Conservation (phyloP, 2,888 invertebrate species). For the Nomada flava region DNA sequence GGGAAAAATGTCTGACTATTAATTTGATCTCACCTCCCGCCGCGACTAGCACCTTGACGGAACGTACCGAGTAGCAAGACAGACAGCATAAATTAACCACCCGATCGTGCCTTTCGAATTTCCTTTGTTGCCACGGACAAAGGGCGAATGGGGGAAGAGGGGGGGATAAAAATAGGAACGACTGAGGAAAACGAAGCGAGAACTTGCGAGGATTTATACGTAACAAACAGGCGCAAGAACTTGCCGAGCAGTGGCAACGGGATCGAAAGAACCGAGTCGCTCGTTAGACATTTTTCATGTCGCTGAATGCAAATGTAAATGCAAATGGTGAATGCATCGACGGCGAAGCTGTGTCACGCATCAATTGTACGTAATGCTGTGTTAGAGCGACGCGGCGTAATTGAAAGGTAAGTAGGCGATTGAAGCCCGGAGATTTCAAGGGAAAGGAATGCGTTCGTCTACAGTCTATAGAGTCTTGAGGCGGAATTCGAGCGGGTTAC, state of each 20-base stretch:
- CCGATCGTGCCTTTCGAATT: constrained; percentile 60
- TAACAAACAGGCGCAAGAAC: constrained; percentile 18
- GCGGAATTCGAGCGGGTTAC: not conserved
- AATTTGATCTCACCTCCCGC: constrained; percentile 71
- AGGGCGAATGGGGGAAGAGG: not conserved
- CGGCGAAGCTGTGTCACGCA: not conserved
- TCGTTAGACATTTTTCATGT: constrained; percentile 18
- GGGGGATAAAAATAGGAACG: not conserved
- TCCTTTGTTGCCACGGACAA: constrained; percentile 44
- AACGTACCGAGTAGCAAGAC: constrained; percentile 64
- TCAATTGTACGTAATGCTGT: not conserved
- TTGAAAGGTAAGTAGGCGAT: not conserved
- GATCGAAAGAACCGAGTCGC: not conserved
- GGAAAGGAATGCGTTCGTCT: not conserved
- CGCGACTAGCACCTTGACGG: constrained; percentile 62
- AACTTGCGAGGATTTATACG: constrained; percentile 24
- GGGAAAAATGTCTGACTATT: constrained; percentile 77
- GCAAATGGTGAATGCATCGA: not conserved
- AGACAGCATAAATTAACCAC: constrained; percentile 68
- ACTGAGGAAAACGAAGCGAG: not conserved
- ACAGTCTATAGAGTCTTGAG: not conserved
- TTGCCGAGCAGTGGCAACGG: not conserved
- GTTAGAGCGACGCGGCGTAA: not conserved
- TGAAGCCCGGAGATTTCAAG: not conserved
- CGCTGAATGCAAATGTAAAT: constrained; percentile 15